A percentile compares a stretch with the other conserved stretches of the same genome.
Conservation (phyloP, 2,113 vertebrate species). For the Prietella phreatophila region DNA sequence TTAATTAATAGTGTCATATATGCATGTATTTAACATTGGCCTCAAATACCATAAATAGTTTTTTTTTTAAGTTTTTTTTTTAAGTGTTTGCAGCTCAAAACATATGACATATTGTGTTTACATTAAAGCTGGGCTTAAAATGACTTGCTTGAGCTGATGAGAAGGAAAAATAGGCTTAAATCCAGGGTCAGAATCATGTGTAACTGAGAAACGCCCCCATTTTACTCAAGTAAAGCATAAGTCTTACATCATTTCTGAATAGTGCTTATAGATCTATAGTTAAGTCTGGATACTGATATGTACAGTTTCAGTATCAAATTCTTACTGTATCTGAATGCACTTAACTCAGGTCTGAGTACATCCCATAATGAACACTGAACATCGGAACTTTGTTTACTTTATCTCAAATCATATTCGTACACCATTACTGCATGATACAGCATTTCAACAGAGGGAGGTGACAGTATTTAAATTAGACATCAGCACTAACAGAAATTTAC, state of each 20-base stretch:
- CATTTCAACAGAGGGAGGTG: slow-evolving; percentile 7
- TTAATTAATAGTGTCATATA: background rate
- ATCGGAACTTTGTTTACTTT: background rate
- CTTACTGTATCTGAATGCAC: background rate
- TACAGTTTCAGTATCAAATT: background rate
- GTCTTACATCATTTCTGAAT: background rate
- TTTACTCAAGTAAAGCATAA: background rate
- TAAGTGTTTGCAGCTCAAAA: background rate
- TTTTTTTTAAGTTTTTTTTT: background rate
- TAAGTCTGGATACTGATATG: background rate
- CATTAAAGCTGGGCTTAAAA: background rate
- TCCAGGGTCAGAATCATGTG: background rate
- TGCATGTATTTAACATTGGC: background rate
- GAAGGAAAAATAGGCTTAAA: background rate
- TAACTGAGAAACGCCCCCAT: background rate
- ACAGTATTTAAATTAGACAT: slow-evolving; percentile 34
- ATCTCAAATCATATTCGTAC: background rate
- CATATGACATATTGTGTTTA: background rate
- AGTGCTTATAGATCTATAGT: background rate
- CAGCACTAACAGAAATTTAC: slow-evolving; percentile 22
- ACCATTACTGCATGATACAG: slow-evolving; percentile 3
- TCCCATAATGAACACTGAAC: background rate
- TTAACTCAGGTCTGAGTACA: background rate
- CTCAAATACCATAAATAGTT: background rate
- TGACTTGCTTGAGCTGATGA: background rate